Conservation (phyloP, 2,113 vertebrate species). For the Oplegnathus fasciatus region DNA sequence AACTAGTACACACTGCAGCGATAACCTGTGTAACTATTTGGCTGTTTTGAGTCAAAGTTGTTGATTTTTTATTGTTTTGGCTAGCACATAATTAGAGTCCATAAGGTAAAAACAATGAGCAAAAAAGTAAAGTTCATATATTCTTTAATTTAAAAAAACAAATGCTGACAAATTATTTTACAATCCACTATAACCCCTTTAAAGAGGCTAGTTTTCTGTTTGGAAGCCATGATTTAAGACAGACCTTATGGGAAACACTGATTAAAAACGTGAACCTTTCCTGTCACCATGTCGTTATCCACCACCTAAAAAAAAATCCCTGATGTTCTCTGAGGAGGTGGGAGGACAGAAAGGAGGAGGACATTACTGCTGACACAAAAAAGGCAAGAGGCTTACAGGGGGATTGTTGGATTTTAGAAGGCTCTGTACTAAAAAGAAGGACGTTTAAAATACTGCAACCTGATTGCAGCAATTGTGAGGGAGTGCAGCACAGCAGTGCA, state of each 20-base stretch:
- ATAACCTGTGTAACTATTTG: accelerated
- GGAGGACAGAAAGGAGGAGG: slow-evolving; percentile 40
- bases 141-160: neutral
- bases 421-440: slow-evolving; percentile 43
- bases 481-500: neutral
- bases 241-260: neutral
- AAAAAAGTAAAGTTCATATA: neutral
- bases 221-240: neutral
- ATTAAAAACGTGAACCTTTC: neutral
- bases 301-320: slow-evolving; percentile 15
- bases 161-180: neutral
- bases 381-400: slow-evolving; percentile 58
- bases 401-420: slow-evolving; percentile 57
- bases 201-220: neutral
- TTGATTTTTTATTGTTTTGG: neutral
- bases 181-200: neutral
- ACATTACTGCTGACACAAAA: slow-evolving; percentile 54
- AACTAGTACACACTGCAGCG: no score
- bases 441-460: slow-evolving; percentile 41
- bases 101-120: neutral
- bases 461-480: slow-evolving; percentile 17
- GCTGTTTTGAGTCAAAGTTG: neutral
- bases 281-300: neutral
- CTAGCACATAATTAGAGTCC: neutral
- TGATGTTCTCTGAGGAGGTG: slow-evolving; percentile 14